A percentile compares a stretch with the other conserved stretches of the same genome.
Evolutionary conservation across 2,888 invertebrate genomes (phyloP).

Genomic region (Drosophila paramelanica): DNA sequence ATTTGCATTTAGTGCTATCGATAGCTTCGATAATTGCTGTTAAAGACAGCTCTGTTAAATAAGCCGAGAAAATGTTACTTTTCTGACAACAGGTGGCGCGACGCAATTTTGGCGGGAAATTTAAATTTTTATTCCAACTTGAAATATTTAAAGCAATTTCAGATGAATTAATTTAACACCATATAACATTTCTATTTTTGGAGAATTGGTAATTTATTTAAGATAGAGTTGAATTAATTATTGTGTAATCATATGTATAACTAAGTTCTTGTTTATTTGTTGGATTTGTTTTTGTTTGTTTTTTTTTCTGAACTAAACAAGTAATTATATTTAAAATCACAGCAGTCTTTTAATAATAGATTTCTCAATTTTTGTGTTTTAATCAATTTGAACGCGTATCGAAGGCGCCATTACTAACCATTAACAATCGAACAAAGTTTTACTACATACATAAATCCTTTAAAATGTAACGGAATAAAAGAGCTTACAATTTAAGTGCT

Average conservation of each 20-base stretch:
- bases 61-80: no score
- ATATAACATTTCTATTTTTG: conserved; percentile 37
- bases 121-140: neutral
- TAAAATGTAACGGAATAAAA: conserved; percentile 69
- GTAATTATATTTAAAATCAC: conserved; percentile 84
- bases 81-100: conserved; percentile 12
- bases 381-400: conserved; percentile 51
- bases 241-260: conserved; percentile 71
- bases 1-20: conserved; percentile 7
- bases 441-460: conserved; percentile 51
- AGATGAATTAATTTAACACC: neutral
- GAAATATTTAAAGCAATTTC: neutral
- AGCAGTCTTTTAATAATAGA: conserved; percentile 84
- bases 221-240: conserved; percentile 77
- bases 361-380: conserved; percentile 69
- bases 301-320: conserved; percentile 65
- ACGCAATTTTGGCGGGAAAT: fast-evolving
- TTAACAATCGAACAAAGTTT: conserved; percentile 65
- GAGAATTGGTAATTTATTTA: conserved; percentile 80
- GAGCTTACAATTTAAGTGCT: conserved; percentile 57
- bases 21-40: conserved; percentile 13
- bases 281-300: conserved; percentile 40
- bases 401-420: conserved; percentile 43
- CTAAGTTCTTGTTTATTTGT: conserved; percentile 66
- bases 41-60: neutral